phyloP scores from a whole-genome alignment of 2,797 vertebrate species.

The Triplophysa yarkandensis region DNA sequence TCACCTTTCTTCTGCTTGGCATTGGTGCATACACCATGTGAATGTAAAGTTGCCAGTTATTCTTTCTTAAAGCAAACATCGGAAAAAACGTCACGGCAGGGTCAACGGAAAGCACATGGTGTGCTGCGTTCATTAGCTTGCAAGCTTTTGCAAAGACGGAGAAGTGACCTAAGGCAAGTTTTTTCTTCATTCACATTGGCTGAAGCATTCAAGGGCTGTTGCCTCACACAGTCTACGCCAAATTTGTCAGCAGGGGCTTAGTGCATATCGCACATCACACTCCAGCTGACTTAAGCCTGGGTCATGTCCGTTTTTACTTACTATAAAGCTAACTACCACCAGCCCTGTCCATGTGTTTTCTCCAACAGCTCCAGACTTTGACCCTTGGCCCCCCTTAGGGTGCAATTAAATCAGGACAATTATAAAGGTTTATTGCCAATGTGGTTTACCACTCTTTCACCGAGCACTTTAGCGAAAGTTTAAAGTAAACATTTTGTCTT shows the following conservation, averaged over 20 bases:
- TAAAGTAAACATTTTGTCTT: conserved; percentile 1
- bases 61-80: conserved; percentile 13
- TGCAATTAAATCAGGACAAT: conserved; percentile 23
- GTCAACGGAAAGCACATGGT: neutral
- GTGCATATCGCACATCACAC: conserved; percentile 23
- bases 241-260: conserved; percentile 14
- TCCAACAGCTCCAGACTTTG: conserved; percentile 21
- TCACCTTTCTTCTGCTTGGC: conserved; percentile 17
- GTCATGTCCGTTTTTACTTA: neutral
- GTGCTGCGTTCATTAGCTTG: neutral
- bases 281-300: conserved; percentile 18
- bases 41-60: conserved; percentile 38
- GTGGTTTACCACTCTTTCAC: conserved; percentile 39
- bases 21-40: conserved; percentile 47
- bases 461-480: neutral
- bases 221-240: neutral
- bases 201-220: conserved; percentile 18
- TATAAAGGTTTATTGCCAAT: conserved; percentile 22
- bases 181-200: conserved; percentile 15
- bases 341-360: conserved; percentile 18
- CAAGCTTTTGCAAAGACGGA: conserved; percentile 3
- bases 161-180: conserved; percentile 12
- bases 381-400: conserved; percentile 25
- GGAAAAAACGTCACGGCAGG: conserved; percentile 4
- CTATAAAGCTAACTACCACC: conserved; percentile 17